A percentile compares a stretch with the other conserved stretches of the same genome.
phyloP scores from a whole-genome alignment of 2,113 vertebrate genomes.

The Zosterops japonicus region DNA sequence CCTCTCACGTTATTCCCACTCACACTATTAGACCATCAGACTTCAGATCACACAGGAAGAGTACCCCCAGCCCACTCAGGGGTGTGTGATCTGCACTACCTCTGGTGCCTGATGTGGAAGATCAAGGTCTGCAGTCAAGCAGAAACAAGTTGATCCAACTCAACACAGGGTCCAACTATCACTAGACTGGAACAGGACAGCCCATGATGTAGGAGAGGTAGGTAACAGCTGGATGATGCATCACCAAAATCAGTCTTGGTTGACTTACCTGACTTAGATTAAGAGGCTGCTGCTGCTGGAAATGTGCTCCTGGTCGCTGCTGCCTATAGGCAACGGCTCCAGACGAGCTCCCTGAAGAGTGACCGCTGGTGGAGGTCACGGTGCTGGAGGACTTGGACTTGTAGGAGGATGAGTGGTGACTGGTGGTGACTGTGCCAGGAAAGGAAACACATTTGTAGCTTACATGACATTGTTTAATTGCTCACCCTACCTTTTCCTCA shows the following conservation, averaged over 20 bases:
- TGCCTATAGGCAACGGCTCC: slow-evolving; percentile 88
- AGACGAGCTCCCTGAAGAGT: slow-evolving; percentile 81
- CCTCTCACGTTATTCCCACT: background rate
- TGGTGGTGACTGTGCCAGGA: slow-evolving; percentile 78
- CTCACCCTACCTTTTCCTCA: slow-evolving; percentile 58
- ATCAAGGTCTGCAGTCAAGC: background rate
- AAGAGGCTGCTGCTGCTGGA: slow-evolving; percentile 97
- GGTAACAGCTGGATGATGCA: background rate
- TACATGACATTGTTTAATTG: slow-evolving; percentile 39
- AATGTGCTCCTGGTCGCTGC: slow-evolving; percentile 88
- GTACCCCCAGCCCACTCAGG: background rate
- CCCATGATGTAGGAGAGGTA: background rate
- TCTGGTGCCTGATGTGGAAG: background rate
- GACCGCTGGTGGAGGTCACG: slow-evolving; percentile 86
- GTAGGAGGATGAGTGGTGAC: slow-evolving; percentile 89
- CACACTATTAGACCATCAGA: background rate
- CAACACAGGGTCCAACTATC: background rate
- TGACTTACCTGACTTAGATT: slow-evolving; percentile 96
- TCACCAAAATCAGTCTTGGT: background rate
- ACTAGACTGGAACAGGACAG: background rate
- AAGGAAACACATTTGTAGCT: slow-evolving; percentile 54
- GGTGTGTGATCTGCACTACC: background rate
- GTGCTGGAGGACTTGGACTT: slow-evolving; percentile 93
- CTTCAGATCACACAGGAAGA: background rate
- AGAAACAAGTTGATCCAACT: background rate